Evolutionary conservation across 2,113 vertebrate species (phyloP).

Genomic region (Chamaetylas fuelleborni): DNA sequence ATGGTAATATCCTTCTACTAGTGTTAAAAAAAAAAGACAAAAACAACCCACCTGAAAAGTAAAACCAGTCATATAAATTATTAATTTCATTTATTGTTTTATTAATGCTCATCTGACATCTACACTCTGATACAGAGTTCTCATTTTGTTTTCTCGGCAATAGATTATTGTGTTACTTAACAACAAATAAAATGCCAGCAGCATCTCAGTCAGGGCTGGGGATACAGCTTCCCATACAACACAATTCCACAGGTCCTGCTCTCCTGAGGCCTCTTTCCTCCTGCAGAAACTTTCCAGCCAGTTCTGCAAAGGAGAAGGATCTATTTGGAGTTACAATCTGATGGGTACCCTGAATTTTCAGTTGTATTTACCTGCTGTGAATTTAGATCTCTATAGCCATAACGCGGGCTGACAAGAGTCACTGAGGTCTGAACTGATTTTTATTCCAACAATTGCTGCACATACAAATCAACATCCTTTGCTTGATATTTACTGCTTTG

Average conservation of each 20-base stretch:
- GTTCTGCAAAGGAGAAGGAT: background rate
- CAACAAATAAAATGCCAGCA: constrained; percentile 15
- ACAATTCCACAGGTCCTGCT: constrained; percentile 1
- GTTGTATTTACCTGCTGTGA: constrained; percentile 30
- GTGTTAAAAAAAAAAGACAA: background rate
- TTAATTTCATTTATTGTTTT: constrained; percentile 74
- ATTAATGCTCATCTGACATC: constrained; percentile 67
- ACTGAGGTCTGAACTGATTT: constrained; percentile 55
- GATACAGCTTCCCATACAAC: background rate
- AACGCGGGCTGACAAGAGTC: constrained; percentile 59
- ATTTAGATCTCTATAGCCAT: constrained; percentile 1
- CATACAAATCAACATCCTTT: constrained; percentile 57
- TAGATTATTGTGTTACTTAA: constrained; percentile 31
- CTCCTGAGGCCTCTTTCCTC: background rate
- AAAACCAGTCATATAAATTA: constrained; percentile 64
- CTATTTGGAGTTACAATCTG: background rate
- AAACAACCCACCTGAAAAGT: constrained; percentile 44
- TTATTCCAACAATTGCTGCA: constrained; percentile 56
- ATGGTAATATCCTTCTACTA: constrained; percentile 27
- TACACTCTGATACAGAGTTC: constrained; percentile 27
- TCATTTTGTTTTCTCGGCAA: constrained; percentile 29
- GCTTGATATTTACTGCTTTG: constrained; percentile 43
- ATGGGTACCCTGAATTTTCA: constrained; percentile 25
- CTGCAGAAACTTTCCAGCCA: background rate
- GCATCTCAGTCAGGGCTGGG: background rate